These are phyloP conservation scores for Anguilla anguilla DNA, from an alignment of 2,797 vertebrate genomes.

Conservation along the genomic window DNA sequence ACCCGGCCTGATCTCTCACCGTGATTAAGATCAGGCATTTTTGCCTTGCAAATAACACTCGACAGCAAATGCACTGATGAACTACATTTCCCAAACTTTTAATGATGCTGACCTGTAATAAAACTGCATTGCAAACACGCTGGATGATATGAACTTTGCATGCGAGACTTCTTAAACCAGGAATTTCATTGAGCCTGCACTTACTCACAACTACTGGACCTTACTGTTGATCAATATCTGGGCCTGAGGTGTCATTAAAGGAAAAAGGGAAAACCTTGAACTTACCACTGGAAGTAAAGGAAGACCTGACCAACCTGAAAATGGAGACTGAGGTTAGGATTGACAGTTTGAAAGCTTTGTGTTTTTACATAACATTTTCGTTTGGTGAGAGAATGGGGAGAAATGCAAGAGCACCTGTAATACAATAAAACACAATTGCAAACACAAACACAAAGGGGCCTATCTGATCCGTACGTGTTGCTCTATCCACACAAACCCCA, in stretches of 20 bases:
- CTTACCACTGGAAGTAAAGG: slow-evolving; percentile 97
- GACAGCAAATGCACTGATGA: neutral
- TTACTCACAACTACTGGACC: no score
- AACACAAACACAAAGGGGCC: neutral
- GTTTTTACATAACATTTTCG: neutral
- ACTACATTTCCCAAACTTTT: no score
- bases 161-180: neutral
- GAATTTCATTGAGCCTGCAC: no score
- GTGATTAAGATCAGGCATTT: neutral
- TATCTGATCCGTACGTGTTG: neutral
- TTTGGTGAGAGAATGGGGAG: no score
- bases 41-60: neutral
- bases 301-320: slow-evolving; percentile 92
- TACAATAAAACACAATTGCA: neutral
- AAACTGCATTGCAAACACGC: neutral
- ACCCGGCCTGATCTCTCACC: neutral
- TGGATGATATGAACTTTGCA: neutral
- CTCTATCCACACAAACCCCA: neutral
- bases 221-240: neutral
- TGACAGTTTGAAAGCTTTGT: no score
- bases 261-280: slow-evolving; percentile 41
- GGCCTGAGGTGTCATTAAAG: neutral
- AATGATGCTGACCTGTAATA: neutral
- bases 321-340: slow-evolving; percentile 11
- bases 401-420: no score